Conservation (phyloP, 2,888 invertebrate species). For the Drosophila trichaetosa region DNA sequence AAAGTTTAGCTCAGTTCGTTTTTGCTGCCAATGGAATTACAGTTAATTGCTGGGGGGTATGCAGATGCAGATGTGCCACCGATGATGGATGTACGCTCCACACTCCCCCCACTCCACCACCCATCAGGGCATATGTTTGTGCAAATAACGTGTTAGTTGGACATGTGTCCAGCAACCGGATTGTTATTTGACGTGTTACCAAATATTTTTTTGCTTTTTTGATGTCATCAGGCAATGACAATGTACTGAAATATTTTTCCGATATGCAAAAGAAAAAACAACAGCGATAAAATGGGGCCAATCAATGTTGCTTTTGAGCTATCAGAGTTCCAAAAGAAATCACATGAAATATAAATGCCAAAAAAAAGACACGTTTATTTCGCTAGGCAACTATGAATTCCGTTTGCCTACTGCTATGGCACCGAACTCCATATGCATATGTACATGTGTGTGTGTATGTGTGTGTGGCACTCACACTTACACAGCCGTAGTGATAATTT, state of each 20-base stretch:
- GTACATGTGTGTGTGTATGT: not conserved
- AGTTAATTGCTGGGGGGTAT: slow-evolving; percentile 31
- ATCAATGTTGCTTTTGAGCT: slow-evolving; percentile 47
- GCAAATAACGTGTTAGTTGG: slow-evolving; percentile 17
- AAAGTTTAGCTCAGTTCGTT: slow-evolving; percentile 35
- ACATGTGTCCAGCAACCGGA: slow-evolving; percentile 11
- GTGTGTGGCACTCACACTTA: slow-evolving; percentile 43
- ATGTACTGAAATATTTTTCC: slow-evolving; percentile 35
- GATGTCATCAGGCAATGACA: slow-evolving; percentile 29
- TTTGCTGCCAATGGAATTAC: slow-evolving; percentile 29
- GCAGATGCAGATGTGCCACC: slow-evolving; percentile 25
- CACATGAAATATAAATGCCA: slow-evolving; percentile 52
- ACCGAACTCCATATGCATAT: not conserved
- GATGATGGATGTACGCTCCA: slow-evolving; percentile 36
- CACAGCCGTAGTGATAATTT: not conserved
- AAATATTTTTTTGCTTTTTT: slow-evolving; percentile 10
- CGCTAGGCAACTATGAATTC: slow-evolving; percentile 37
- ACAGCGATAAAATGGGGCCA: slow-evolving; percentile 21
- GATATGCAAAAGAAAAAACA: not conserved
- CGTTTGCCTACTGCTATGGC: slow-evolving; percentile 2
- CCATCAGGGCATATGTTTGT: too few relatives aligned
- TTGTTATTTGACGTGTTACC: slow-evolving; percentile 7
- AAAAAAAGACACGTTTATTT: slow-evolving; percentile 42
- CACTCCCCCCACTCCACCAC: not conserved
- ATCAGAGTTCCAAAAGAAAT: slow-evolving; percentile 25